A percentile compares a stretch with the other conserved stretches of the same genome.
Evolutionary conservation across 2,113 vertebrate species (phyloP).

Genomic region (Tringa solitaria): DNA sequence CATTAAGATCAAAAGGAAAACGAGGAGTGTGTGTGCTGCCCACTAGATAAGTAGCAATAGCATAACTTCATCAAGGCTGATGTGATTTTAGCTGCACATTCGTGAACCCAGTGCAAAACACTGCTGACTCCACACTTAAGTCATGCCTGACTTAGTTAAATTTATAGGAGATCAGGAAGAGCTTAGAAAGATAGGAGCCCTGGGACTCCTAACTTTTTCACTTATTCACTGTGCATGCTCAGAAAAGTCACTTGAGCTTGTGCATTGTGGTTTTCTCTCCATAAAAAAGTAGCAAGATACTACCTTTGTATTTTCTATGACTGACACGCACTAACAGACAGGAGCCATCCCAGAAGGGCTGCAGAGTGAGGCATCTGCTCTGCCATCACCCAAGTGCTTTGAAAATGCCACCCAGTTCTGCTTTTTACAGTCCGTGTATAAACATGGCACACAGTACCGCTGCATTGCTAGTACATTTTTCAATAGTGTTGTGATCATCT

Average conservation of each 20-base stretch:
- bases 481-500: conserved; percentile 62
- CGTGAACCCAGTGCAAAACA: neutral
- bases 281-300: neutral
- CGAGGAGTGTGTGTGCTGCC: neutral
- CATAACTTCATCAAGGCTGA: neutral
- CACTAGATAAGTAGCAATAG: neutral
- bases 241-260: neutral
- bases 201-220: neutral
- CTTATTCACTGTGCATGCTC: neutral
- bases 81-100: neutral
- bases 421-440: conserved; percentile 25
- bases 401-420: conserved; percentile 15
- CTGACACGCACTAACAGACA: neutral
- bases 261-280: neutral
- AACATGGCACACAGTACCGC: conserved; percentile 1
- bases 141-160: neutral
- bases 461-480: conserved; percentile 43
- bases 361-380: neutral
- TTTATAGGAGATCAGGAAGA: neutral
- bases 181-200: neutral
- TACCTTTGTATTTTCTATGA: neutral
- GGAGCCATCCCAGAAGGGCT: neutral
- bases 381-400: neutral
- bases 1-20: neutral
- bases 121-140: neutral